Conservation (phyloP, 2,797 vertebrate genomes). For the Galago senegalensis region DNA sequence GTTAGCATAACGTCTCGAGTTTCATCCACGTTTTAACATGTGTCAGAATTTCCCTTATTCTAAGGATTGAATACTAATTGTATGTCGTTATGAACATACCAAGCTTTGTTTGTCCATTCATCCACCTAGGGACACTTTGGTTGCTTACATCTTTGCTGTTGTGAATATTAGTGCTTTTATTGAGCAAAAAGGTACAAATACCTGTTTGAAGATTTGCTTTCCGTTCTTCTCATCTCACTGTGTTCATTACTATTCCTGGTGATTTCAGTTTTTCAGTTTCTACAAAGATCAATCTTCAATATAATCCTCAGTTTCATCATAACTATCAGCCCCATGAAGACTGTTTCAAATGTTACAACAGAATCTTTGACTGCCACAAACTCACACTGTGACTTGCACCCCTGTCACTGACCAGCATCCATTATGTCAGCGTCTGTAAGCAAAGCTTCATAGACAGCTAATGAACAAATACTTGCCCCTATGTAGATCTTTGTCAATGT, state of each 20-base stretch:
- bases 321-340: not conserved
- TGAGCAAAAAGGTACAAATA: not conserved
- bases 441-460: not conserved
- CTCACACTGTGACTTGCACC: not conserved
- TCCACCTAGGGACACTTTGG: not conserved
- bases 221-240: not conserved
- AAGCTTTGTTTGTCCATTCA: not conserved
- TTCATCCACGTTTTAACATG: not conserved
- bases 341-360: not conserved
- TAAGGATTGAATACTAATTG: not conserved
- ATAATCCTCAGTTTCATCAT: not conserved
- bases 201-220: not conserved
- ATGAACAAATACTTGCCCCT: not conserved
- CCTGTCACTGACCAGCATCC: not conserved
- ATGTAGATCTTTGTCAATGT: not conserved
- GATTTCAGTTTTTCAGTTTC: not conserved
- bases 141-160: not conserved
- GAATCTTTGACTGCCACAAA: not conserved
- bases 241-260: not conserved
- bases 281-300: not conserved
- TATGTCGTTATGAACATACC: not conserved
- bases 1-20: not conserved
- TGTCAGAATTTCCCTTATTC: not conserved
- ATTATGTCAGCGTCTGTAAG: not conserved
- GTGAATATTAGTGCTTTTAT: not conserved